Conservation (phyloP, 2,888 invertebrate species). For the Tiphia femorata region DNA sequence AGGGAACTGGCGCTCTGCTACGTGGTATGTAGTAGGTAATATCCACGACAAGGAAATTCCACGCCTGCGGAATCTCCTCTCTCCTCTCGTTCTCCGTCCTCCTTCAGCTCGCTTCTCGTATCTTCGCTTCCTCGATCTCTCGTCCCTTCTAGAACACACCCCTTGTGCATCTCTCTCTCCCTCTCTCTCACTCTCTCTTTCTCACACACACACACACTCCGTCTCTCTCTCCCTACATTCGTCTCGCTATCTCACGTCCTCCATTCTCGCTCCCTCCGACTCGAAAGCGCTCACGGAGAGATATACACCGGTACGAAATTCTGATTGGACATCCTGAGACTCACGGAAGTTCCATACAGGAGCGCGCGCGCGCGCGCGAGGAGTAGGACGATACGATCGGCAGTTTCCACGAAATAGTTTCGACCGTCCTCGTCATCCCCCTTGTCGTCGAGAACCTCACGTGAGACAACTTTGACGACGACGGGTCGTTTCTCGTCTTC, state of each 20-base stretch:
- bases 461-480: not conserved
- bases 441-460: not conserved
- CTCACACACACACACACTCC: too few species aligned
- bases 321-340: not conserved
- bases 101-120: too few species aligned
- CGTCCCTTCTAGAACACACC: too few species aligned
- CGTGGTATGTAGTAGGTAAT: not conserved
- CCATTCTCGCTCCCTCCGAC: too few species aligned
- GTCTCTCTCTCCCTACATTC: not conserved
- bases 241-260: too few species aligned
- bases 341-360: not conserved
- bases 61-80: not conserved
- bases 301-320: not conserved
- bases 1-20: not conserved
- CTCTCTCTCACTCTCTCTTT: too few species aligned
- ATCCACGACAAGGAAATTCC: too few species aligned
- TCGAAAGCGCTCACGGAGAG: too few species aligned
- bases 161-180: too few species aligned
- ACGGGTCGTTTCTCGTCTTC: not conserved
- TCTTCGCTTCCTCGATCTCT: too few species aligned
- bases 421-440: not conserved
- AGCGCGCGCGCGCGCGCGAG: not conserved
- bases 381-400: not conserved
- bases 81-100: too few species aligned
- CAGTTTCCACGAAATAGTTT: slow-evolving; percentile 7